Conservation (phyloP, 2,888 invertebrate species). For the Tipula unca region DNA sequence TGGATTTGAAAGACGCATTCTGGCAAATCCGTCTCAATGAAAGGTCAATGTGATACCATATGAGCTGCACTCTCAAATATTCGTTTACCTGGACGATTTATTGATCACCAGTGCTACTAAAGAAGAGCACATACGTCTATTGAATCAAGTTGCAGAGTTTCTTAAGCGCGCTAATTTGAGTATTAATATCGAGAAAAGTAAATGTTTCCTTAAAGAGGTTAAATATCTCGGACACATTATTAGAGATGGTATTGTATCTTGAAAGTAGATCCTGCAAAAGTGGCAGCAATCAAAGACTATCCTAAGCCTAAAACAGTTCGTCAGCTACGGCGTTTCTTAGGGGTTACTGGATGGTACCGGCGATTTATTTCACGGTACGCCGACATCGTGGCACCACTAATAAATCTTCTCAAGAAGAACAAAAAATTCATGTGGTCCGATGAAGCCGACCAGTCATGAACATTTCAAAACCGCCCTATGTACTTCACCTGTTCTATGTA, state of each 20-base stretch:
- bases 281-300: not conserved
- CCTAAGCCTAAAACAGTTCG: not conserved
- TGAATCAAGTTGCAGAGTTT: not conserved
- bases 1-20: not conserved
- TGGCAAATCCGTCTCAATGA: not conserved
- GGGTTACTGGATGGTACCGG: not conserved
- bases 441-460: too few relatives aligned
- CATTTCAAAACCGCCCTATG: too few relatives aligned
- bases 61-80: not conserved
- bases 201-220: not conserved
- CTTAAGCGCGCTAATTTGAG: not conserved
- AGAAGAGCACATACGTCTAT: not conserved
- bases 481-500: too few relatives aligned
- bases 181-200: not conserved
- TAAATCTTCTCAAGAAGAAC: too few relatives aligned
- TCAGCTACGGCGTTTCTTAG: not conserved
- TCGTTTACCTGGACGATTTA: not conserved
- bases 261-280: not conserved
- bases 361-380: too few relatives aligned
- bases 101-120: not conserved
- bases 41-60: not conserved
- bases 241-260: too few relatives aligned
- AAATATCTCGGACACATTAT: not conserved
- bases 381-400: too few relatives aligned
- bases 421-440: too few relatives aligned